Percentiles rank a stretch among this genome's conserved stretches.
These are phyloP conservation scores for Rambutsinella grinnellia DNA, from an alignment of 2,888 invertebrate genomes.

Conservation along the genomic window DNA sequence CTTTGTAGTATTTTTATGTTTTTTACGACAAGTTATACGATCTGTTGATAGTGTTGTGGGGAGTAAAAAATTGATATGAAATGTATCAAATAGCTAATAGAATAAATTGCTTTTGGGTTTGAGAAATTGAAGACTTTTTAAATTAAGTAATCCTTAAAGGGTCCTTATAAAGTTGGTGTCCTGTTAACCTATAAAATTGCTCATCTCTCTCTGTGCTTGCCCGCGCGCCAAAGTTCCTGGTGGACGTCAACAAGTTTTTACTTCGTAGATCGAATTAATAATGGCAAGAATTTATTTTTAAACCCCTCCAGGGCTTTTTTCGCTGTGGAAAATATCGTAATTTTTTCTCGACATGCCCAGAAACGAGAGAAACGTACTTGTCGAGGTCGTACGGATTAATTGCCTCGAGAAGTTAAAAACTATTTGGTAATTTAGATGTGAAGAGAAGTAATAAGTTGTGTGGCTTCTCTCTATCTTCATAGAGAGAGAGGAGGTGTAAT, in stretches of 20 bases:
- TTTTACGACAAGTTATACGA: not conserved
- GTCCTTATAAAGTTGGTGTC: no score
- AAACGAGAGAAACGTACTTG: not conserved
- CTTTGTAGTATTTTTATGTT: not conserved
- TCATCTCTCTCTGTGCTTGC: no score
- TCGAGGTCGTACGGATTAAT: not conserved
- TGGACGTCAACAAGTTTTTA: no score
- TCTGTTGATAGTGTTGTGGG: not conserved
- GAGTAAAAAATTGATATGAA: not conserved
- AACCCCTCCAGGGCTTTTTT: conserved; percentile 40
- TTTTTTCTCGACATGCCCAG: not conserved
- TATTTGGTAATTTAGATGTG: conserved; percentile 16
- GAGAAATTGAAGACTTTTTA: no score
- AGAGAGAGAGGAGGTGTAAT: conserved; percentile 43
- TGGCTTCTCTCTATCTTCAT: no score
- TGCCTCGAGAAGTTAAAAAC: not conserved
- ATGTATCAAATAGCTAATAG: no score
- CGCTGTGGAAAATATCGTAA: conserved; percentile 22
- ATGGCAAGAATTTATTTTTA: no score
- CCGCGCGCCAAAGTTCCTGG: no score
- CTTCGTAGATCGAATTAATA: no score
- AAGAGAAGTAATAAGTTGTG: conserved; percentile 17
- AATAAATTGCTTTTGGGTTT: no score
- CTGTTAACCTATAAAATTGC: no score
- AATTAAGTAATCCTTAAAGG: no score